Percentiles rank a stretch among this genome's conserved stretches.
These are phyloP conservation scores for Emberiza fucata DNA, from an alignment of 2,113 vertebrate genomes.

Conservation along the genomic window DNA sequence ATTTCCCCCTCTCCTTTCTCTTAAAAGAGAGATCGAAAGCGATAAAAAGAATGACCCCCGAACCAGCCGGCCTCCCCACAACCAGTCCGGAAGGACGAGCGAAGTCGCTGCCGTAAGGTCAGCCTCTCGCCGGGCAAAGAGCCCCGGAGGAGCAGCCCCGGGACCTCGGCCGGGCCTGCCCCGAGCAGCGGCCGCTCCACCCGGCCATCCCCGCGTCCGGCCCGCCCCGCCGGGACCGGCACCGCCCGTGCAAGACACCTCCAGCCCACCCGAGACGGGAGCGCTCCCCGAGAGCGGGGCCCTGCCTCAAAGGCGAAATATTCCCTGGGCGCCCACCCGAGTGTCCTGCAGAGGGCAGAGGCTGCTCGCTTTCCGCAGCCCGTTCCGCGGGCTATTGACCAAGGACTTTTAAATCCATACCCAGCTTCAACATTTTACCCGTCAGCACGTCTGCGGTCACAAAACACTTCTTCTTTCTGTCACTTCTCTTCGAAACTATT, in stretches of 20 bases:
- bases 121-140: background rate
- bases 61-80: background rate
- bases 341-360: constrained; percentile 84
- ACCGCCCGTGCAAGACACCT: background rate
- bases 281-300: background rate
- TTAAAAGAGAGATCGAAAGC: background rate
- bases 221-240: background rate
- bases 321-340: constrained; percentile 56
- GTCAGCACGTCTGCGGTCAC: constrained; percentile 79
- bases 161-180: background rate
- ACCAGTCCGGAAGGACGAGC: background rate
- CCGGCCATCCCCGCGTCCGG: background rate
- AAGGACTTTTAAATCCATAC: constrained; percentile 72
- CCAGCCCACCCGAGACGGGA: background rate
- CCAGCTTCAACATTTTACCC: constrained; percentile 75
- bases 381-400: constrained; percentile 72
- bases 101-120: background rate
- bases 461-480: constrained; percentile 83
- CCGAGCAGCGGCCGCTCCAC: background rate
- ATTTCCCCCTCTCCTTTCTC: background rate
- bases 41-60: background rate
- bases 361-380: constrained; percentile 67
- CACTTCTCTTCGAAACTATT: constrained; percentile 76
- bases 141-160: background rate
- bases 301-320: constrained; percentile 16